Conservation (phyloP, 2,888 invertebrate genomes). For the Aporophyla nigra region DNA sequence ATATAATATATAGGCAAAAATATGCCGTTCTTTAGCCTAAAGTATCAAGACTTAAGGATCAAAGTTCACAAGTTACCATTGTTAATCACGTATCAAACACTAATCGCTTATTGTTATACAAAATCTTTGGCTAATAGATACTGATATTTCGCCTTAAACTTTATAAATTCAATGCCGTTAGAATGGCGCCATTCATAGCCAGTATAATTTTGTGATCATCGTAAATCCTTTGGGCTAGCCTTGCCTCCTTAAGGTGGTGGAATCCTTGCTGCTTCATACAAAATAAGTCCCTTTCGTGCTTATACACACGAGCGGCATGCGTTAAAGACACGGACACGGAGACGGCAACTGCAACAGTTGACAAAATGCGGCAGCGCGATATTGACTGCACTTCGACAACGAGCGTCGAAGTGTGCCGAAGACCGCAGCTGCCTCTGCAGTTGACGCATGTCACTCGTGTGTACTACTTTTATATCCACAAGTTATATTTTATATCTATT, state of each 20-base stretch:
- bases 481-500: too few relatives aligned
- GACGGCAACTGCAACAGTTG: too few relatives aligned
- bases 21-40: background rate
- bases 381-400: too few relatives aligned
- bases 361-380: too few relatives aligned
- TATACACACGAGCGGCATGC: too few relatives aligned
- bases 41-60: background rate
- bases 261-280: slow-evolving; percentile 1
- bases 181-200: slow-evolving; percentile 70
- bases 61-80: slow-evolving; percentile 44
- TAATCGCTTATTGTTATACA: slow-evolving; percentile 61
- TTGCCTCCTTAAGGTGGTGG: slow-evolving; percentile 8
- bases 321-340: too few relatives aligned
- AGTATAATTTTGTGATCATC: slow-evolving; percentile 69
- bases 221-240: slow-evolving; percentile 61
- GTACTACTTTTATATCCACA: too few relatives aligned
- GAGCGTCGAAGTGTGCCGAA: too few relatives aligned
- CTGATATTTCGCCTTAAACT: slow-evolving; percentile 71
- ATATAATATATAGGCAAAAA: too few relatives aligned
- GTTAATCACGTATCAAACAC: slow-evolving; percentile 40
- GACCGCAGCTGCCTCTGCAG: too few relatives aligned
- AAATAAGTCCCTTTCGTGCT: background rate
- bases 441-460: too few relatives aligned
- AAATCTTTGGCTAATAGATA: slow-evolving; percentile 42
- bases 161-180: slow-evolving; percentile 76